These are phyloP conservation scores for Kryptolebias ocellatus DNA, from an alignment of 2,797 vertebrate species.

Conservation along the genomic window DNA sequence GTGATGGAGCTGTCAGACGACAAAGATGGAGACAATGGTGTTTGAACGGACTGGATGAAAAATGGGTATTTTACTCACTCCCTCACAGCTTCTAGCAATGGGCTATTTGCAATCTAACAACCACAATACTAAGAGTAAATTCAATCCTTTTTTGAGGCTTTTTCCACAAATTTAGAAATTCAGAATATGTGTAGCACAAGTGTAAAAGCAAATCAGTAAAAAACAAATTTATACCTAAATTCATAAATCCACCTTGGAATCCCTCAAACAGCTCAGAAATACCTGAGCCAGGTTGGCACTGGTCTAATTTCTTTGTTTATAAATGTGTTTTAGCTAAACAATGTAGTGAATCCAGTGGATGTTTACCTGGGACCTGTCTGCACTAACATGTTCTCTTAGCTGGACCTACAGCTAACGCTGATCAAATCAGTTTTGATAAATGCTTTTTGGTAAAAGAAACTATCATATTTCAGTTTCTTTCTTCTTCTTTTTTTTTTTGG, in stretches of 20 bases:
- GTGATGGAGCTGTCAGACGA: conserved; percentile 13
- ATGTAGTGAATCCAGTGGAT: not conserved
- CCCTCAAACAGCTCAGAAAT: not conserved
- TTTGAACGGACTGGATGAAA: not conserved
- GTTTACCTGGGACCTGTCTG: not conserved
- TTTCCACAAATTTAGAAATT: not conserved
- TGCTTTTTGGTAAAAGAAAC: not conserved
- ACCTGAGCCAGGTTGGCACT: not conserved
- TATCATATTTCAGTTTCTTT: not conserved
- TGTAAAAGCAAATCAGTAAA: not conserved
- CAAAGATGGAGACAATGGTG: conserved; percentile 3
- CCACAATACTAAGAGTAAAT: conserved; percentile 12
- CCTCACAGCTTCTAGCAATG: not conserved
- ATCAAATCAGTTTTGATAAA: conserved; percentile 6
- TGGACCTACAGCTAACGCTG: not conserved
- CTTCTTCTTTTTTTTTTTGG: no score
- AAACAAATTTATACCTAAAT: not conserved
- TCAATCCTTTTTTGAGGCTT: conserved; percentile 10
- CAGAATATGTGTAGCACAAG: not conserved
- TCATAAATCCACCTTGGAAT: not conserved
- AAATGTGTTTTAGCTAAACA: conserved; percentile 1
- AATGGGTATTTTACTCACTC: not conserved
- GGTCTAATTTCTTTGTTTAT: not conserved
- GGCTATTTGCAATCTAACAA: not conserved
- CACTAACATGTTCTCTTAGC: not conserved